Conservation (phyloP, 2,888 invertebrate species). For the Homarus gammarus region DNA sequence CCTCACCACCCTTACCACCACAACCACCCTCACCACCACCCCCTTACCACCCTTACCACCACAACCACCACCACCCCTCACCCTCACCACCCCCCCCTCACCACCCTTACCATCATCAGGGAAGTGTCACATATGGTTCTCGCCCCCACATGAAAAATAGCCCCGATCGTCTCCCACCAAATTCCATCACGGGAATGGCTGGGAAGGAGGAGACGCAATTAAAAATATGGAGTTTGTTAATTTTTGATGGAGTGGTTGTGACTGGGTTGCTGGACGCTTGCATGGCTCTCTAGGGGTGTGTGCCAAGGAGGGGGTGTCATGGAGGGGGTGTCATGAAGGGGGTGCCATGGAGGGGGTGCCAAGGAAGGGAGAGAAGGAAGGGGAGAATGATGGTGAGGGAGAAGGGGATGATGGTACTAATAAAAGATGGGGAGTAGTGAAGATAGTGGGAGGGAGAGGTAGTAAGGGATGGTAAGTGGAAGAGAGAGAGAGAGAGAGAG, state of each 20-base stretch:
- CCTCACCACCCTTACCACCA: not conserved
- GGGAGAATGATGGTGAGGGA: slow-evolving; percentile 4
- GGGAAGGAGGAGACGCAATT: slow-evolving; percentile 50
- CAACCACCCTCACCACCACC: not conserved
- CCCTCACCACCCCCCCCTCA: not conserved
- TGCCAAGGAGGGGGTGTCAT: not conserved
- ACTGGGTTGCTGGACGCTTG: slow-evolving; percentile 20
- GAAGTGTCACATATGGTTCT: slow-evolving; percentile 48
- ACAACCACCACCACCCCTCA: not conserved
- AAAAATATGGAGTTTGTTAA: slow-evolving; percentile 63
- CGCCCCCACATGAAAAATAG: slow-evolving; percentile 46
- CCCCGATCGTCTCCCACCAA: slow-evolving; percentile 34
- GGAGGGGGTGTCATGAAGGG: not conserved
- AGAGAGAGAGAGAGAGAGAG: not conserved
- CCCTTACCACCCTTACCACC: not conserved
- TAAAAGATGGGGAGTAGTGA: no score
- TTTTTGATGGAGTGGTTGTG: slow-evolving; percentile 59
- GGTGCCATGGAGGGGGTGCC: not conserved
- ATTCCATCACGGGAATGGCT: slow-evolving; percentile 49
- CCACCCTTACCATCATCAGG: not conserved
- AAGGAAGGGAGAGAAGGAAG: slow-evolving; percentile 7
- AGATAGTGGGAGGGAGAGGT: not conserved
- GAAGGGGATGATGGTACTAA: not conserved
- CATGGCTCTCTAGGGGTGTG: not conserved
- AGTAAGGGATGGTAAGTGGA: not conserved